Base-by-base conservation (phyloP, 2,888 invertebrate species). In the Quadriops clusia region DNA sequence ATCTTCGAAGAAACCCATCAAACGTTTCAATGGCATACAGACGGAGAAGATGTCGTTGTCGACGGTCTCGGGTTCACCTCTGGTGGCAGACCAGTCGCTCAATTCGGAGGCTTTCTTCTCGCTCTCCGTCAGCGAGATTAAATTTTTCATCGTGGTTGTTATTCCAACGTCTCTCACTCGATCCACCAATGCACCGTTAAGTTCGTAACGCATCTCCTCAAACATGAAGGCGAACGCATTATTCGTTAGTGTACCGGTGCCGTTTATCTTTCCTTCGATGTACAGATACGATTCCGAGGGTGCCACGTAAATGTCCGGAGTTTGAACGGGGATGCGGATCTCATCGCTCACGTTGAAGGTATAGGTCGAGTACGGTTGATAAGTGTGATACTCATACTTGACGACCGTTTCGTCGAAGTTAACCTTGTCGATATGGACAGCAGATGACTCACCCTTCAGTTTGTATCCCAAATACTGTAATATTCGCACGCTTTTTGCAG, bases 1-100 rank as follows among this genome's bases (percentile, higher is more conserved):
- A 39, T 58, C 50, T 36, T 53, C 49, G 12, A 46, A 43, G 40
- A 52, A 53, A 3, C 53, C 54, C 5, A 56, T 29, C n/a, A 56
- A 17, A 27, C 40, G 36, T 35, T 44, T 47, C 7, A 56, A 37
- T 9, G 53, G 53, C 15, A 58, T 38, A 29, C 37, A 47, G 33
- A 49, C 43, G 40, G 50, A 42, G 33, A 52, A 52, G 22, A 43
- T 33, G 7, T 46, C 45, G 12, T 34, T 17, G 17, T 23, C 32
- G 26, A 44, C 28, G 2, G 34, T 36, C 13, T 13, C 12, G 24
- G 40, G 16, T 16, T 28, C 23, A 15, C 32, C 23, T 8, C 21
- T 23, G 10, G 29, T 14, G 8, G 32, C 30, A 10, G 12, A 14
- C 43, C 44, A 50, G 10, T 42, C 46, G 30, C 39, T 44, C 33